Evolutionary conservation across 1,140 invertebrate genomes (phyloP).

Genomic region (Zophobas morio): DNA sequence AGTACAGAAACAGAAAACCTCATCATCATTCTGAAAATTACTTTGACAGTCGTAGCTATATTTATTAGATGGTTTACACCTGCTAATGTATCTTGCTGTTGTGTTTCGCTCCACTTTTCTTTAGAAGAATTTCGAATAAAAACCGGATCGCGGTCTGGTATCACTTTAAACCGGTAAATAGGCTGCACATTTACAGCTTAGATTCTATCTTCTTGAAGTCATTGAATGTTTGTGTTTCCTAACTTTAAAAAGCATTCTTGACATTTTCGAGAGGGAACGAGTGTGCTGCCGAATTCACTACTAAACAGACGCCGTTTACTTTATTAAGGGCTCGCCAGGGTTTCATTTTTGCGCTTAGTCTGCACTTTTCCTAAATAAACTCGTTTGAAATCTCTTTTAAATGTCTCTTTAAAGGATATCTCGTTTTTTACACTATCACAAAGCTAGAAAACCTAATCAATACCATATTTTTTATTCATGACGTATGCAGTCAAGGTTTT

Average conservation of each 20-base stretch:
- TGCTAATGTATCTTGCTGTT: too few relatives aligned
- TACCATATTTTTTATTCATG: too few relatives aligned
- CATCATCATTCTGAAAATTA: too few relatives aligned
- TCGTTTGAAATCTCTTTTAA: constrained; percentile 3
- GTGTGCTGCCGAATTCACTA: constrained; percentile 8
- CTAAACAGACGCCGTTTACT: constrained; percentile 40
- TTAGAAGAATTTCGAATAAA: constrained; percentile 26
- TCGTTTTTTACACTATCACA: too few relatives aligned
- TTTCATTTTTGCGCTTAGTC: constrained; percentile 30
- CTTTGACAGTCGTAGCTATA: too few relatives aligned
- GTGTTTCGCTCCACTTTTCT: too few relatives aligned
- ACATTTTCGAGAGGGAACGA: constrained; percentile 35
- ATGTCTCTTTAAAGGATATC: background rate
- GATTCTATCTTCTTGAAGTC: constrained; percentile 23
- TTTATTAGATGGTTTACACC: too few relatives aligned
- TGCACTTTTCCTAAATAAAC: constrained; percentile 3
- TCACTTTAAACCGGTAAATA: constrained; percentile 27
- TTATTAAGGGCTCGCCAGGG: constrained; percentile 34
- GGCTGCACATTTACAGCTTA: constrained; percentile 36
- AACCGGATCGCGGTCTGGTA: constrained; percentile 12
- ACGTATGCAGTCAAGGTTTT: too few relatives aligned
- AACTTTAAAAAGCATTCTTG: constrained; percentile 37
- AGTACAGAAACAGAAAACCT: too few relatives aligned
- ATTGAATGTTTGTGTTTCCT: constrained; percentile 37
- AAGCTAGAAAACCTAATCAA: too few relatives aligned